Base-by-base conservation (phyloP, 2,113 vertebrate species). In the Acrocephalus arundinaceus region DNA sequence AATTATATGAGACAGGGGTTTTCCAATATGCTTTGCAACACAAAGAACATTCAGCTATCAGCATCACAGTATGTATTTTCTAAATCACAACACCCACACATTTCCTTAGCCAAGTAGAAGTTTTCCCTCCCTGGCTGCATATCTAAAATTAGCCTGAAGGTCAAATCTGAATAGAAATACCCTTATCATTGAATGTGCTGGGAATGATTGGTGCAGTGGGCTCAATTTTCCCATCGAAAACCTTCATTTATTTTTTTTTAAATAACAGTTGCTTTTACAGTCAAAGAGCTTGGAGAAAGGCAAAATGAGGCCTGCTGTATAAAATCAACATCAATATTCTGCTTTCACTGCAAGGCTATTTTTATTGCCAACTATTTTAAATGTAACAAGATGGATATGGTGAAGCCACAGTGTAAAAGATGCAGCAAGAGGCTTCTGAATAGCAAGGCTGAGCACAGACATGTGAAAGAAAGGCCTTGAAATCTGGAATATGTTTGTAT, bases 81-180 rank as follows among this genome's bases (percentile, higher is more conserved):
- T 90, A 87, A 95, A 95, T 87, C 73, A 62, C 62, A 74, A 94
- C 89, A 76, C 90, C 89, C 73, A 90, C 95, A 81, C 59, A 52
- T 78, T 96, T 95, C 95, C 87, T 96, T 87, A 85, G 94, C 87
- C 83, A 95, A 96, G 81, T 24, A 96, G 65, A 96, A 97, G 93
- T 85, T 92, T 95, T 96, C 82, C 80, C 91, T 90, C 82, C 55
- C 31, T 33, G 87, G 89, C 68, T 79, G 82, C 39, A 49, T 27
- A 68, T 73, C 94, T 93, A 87, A 87, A 94, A 94, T 97, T 37
- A 91, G 96, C 70, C 85, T 79, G 93, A 96, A 96, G 96, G 96
- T 97, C 95, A 96, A 87, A 87, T 93, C 88, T 93, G 90, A 96
- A 85, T 46, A 89, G 93, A 92, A 91, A 91, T 45, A 91, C 37